phyloP scores from a whole-genome alignment of 2,888 invertebrate genomes.

The Drosophila lutescens region DNA sequence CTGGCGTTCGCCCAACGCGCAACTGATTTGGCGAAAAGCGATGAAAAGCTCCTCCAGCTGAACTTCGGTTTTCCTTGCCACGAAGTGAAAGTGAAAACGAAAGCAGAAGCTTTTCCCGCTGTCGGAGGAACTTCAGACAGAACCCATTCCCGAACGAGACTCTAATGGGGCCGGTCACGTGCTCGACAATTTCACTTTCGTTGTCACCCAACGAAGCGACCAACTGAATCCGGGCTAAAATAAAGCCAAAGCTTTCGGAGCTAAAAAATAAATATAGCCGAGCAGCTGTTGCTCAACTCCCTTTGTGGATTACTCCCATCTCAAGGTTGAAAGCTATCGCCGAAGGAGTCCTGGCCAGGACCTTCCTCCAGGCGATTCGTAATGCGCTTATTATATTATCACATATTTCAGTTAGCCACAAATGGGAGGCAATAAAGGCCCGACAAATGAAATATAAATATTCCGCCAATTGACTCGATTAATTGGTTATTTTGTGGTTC shows the following conservation, averaged over 20 bases:
- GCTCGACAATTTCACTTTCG: conserved; percentile 48
- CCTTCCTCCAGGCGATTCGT: conserved; percentile 12
- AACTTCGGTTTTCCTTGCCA: conserved; percentile 52
- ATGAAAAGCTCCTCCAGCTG: conserved; percentile 28
- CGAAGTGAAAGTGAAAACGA: conserved; percentile 47
- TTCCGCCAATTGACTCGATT: conserved; percentile 40
- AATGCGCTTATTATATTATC: conserved; percentile 15
- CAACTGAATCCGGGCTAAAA: conserved; percentile 33
- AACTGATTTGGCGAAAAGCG: conserved; percentile 61
- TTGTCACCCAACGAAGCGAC: neutral
- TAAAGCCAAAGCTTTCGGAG: conserved; percentile 34
- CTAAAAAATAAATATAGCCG: neutral
- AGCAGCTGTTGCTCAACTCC: conserved; percentile 48
- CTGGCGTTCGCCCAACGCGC: conserved; percentile 64
- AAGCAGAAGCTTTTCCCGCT: conserved; percentile 28
- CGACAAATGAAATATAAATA: conserved; percentile 45
- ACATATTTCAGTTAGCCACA: conserved; percentile 17
- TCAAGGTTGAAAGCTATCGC: conserved; percentile 22
- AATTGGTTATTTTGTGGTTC: conserved; percentile 46
- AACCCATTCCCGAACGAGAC: conserved; percentile 61
- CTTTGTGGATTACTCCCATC: neutral
- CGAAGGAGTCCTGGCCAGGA: conserved; percentile 2
- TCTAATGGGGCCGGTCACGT: conserved; percentile 47
- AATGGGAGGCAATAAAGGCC: conserved; percentile 24
- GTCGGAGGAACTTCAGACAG: conserved; percentile 19